Base-by-base conservation (phyloP, 1,140 invertebrate species). In the Acarapis woodi region DNA sequence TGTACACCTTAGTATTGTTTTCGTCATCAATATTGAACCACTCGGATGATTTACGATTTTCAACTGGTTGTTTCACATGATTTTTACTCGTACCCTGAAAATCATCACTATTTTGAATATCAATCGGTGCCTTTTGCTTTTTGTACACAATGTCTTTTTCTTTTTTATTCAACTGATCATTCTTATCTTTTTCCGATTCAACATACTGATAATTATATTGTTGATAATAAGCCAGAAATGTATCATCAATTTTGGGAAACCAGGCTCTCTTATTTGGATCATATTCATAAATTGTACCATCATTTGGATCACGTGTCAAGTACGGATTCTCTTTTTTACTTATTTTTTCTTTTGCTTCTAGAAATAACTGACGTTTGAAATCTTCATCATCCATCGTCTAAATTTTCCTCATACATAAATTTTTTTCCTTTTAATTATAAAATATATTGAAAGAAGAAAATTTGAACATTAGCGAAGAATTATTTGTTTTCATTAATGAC, bases 1-100 rank as follows among this genome's bases (percentile, higher is more conserved):
- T 82, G 62, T 99, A 99, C 1, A 99, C 83, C 57, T 90, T 88
- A 1, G 80, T 88, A 48, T 90, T 94, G 47, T 76, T 72, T n/a
- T 71, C 63, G 34, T 87, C 74, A 46, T 85, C 71, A 12, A 83
- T 56, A 31, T 96, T 73, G 61, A 97, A 94, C 93, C 90, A 97
- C 59, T 46, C 44, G 15, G 30, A 6, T 23, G 5, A 8, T 37
- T 31, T 26, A 8, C 25, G 25, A 26, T 6, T 8, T 8, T 26
- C n/a, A 8, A 8, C 25, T 8, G 6, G 6, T 8, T n/a, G 6
- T 8, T 6, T 26, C 25, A n/a, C 25, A 8, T 26, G 6, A n/a
- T n/a, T 6, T n/a, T 26, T 26, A n/a, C n/a, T 26, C n/a, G 6
- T 26, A n/a, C 25, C 25, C n/a, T 26, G 6, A 26, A 8, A n/a